phyloP scores from a whole-genome alignment of 37 sponge, comb jelly and placozoan species.

The Spongia lamella region DNA sequence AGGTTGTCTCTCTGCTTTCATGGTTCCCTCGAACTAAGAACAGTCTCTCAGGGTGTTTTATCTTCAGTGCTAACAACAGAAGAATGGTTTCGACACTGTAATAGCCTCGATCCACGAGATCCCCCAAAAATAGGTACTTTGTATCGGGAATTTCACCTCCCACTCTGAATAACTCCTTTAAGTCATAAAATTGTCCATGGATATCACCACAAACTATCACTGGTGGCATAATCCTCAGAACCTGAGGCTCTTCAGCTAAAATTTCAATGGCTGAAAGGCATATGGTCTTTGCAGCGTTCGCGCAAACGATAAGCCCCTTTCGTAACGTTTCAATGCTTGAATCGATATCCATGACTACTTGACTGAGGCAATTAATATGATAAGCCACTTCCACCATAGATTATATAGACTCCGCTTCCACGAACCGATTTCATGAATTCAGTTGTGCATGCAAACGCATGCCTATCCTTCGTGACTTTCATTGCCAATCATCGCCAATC shows the following conservation, averaged over 20 bases:
- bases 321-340: too few relatives aligned
- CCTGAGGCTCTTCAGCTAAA: conserved; percentile 34
- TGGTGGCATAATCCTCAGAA: conserved; percentile 24
- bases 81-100: conserved; percentile 99
- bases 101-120: conserved; percentile 98
- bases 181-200: conserved; percentile 61
- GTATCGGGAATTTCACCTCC: conserved; percentile 99
- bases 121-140: conserved; percentile 97
- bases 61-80: conserved; percentile 94
- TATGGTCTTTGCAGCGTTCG: conserved; percentile 14
- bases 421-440: too few relatives aligned
- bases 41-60: conserved; percentile 92
- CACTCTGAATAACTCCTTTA: conserved; percentile 41
- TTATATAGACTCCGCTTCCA: too few relatives aligned
- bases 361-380: too few relatives aligned
- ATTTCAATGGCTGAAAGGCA: conserved; percentile 25
- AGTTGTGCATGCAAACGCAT: too few relatives aligned
- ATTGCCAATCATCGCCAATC: too few relatives aligned
- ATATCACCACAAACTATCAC: conserved; percentile 49
- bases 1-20: conserved; percentile 95
- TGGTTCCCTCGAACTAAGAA: conserved; percentile 95
- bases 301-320: not conserved
- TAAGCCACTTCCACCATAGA: too few relatives aligned
- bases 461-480: too few relatives aligned
- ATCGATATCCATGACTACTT: too few relatives aligned